A percentile compares a stretch with the other conserved stretches of the same genome.
These are phyloP conservation scores for Centropyge bicolor DNA, from an alignment of 2,797 vertebrate species.

Conservation along the genomic window DNA sequence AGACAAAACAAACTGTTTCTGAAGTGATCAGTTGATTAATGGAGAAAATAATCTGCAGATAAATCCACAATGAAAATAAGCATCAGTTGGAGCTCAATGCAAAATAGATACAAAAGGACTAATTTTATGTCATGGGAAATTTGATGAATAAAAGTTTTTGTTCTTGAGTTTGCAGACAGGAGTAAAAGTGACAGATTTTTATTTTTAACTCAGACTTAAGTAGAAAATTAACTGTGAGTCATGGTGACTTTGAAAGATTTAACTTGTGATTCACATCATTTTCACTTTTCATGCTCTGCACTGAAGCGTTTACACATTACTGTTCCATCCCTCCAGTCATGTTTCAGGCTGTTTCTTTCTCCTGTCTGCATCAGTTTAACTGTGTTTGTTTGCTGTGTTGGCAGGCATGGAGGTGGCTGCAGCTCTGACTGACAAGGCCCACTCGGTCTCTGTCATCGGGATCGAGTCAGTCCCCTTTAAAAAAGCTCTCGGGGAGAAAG, in stretches of 20 bases:
- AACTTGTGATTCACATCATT: not conserved
- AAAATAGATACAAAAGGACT: too few species aligned
- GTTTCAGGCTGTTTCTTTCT: not conserved
- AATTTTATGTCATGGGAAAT: too few species aligned
- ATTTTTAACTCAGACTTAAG: too few species aligned
- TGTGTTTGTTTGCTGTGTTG: conserved; percentile 19
- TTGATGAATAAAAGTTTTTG: too few species aligned
- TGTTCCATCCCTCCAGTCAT: not conserved
- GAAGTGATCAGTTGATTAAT: too few species aligned
- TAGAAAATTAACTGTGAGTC: not conserved
- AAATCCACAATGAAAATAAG: too few species aligned
- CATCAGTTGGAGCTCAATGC: too few species aligned
- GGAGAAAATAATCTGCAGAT: too few species aligned
- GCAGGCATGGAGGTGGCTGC: conserved; percentile 98
- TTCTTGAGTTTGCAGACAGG: too few species aligned
- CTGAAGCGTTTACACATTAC: not conserved
- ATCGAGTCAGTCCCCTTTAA: conserved; percentile 94
- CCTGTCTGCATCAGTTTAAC: not conserved
- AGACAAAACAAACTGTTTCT: too few species aligned
- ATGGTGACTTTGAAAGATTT: not conserved
- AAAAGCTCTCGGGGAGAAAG: conserved; percentile 93
- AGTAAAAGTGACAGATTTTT: too few species aligned
- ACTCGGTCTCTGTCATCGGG: conserved; percentile 96
- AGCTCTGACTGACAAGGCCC: conserved; percentile 94
- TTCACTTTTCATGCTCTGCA: not conserved